phyloP scores from a whole-genome alignment of 2,888 invertebrate species.

The Lithophane semibrunnea region DNA sequence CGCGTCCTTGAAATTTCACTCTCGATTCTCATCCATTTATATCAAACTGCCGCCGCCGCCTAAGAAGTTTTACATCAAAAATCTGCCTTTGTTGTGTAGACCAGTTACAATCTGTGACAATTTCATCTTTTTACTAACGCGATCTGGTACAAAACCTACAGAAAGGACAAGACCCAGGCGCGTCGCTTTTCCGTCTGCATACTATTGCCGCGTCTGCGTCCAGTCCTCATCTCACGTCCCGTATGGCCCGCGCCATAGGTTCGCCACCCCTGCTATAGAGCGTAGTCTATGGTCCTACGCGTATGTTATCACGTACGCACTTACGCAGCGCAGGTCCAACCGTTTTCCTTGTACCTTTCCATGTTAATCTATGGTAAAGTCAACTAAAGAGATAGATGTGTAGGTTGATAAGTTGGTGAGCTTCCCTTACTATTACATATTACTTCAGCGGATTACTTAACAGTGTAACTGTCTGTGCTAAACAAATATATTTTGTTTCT shows the following conservation, averaged over 20 bases:
- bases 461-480: neutral
- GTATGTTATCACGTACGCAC: conserved; percentile 61
- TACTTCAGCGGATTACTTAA: neutral
- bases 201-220: neutral
- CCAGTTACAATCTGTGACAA: too few relatives aligned
- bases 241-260: neutral
- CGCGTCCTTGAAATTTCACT: too few relatives aligned
- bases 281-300: conserved; percentile 31
- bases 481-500: too few relatives aligned
- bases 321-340: conserved; percentile 33
- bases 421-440: too few relatives aligned
- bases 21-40: too few relatives aligned
- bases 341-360: conserved; percentile 42
- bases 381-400: conserved; percentile 6
- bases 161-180: too few relatives aligned
- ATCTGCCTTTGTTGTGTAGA: too few relatives aligned
- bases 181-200: neutral
- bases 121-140: too few relatives aligned
- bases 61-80: too few relatives aligned
- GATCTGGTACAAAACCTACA: too few relatives aligned
- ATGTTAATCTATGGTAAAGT: conserved; percentile 13
- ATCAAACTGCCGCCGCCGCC: too few relatives aligned
- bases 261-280: neutral
- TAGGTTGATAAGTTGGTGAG: too few relatives aligned
- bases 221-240: neutral